These are phyloP conservation scores for Drosophila picticornis DNA, from an alignment of 2,888 invertebrate genomes.

Conservation along the genomic window DNA sequence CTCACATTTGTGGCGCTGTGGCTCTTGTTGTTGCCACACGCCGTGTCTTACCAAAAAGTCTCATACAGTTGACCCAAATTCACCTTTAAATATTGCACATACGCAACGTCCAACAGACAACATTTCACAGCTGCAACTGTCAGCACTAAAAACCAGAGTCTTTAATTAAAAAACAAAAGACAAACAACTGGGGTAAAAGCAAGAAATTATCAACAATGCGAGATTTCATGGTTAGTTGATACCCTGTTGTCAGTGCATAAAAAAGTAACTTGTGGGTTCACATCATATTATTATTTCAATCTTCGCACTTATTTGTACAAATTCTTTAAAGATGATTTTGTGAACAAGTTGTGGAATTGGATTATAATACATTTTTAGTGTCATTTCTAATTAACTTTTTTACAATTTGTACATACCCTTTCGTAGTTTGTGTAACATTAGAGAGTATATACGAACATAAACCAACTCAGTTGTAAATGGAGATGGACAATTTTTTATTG, in stretches of 20 bases:
- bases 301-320: not conserved
- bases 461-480: constrained; percentile 34
- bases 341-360: not conserved
- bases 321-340: not conserved
- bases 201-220: not conserved
- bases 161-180: constrained; percentile 64
- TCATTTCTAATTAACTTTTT: not conserved
- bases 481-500: constrained; percentile 34
- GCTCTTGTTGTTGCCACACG: constrained; percentile 2
- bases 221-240: not conserved
- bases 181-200: constrained; percentile 13
- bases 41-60: not conserved
- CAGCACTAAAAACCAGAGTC: constrained; percentile 47
- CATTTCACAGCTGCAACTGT: constrained; percentile 49
- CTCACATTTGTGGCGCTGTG: constrained; percentile 1
- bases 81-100: constrained; percentile 47
- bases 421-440: not conserved
- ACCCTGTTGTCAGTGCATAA: not conserved
- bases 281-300: not conserved
- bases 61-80: constrained; percentile 45
- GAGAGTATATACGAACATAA: constrained; percentile 21
- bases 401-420: not conserved
- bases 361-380: not conserved
- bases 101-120: constrained; percentile 40
- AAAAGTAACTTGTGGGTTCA: not conserved